phyloP scores from a whole-genome alignment of 2,888 invertebrate genomes.

The Sinohyriopsis cumingii region DNA sequence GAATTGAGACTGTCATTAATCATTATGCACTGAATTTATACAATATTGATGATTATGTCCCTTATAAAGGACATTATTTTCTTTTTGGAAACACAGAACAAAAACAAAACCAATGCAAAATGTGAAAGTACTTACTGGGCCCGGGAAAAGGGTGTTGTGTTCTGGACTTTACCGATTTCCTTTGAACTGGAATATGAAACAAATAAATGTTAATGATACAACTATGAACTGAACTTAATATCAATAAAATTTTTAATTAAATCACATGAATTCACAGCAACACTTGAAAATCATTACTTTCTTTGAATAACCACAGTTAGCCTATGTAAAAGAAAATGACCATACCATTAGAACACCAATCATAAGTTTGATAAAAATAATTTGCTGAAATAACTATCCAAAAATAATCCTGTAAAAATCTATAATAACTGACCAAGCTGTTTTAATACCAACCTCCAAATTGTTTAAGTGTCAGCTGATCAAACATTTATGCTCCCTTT shows the following conservation, averaged over 20 bases:
- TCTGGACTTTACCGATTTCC: slow-evolving; percentile 39
- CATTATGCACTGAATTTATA: too few relatives aligned
- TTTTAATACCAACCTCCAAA: too few relatives aligned
- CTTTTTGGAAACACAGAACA: too few relatives aligned
- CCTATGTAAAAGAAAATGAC: background rate
- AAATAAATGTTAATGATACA: slow-evolving; percentile 7
- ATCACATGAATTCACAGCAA: slow-evolving; percentile 11
- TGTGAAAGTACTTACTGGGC: slow-evolving; percentile 46
- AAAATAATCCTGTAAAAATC: too few relatives aligned
- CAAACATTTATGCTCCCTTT: too few relatives aligned
- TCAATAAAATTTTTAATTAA: slow-evolving; percentile 8
- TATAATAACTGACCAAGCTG: too few relatives aligned
- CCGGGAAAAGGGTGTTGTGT: slow-evolving; percentile 38
- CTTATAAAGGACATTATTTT: background rate
- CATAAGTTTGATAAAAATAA: too few relatives aligned
- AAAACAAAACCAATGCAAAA: background rate
- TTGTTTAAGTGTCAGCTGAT: too few relatives aligned
- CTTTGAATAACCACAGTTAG: slow-evolving; percentile 3
- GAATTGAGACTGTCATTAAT: too few relatives aligned
- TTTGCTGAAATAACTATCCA: too few relatives aligned
- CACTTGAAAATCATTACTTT: background rate
- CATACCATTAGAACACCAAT: too few relatives aligned
- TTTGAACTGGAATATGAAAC: slow-evolving; percentile 18
- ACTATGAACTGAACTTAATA: slow-evolving; percentile 2
- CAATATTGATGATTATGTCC: background rate